These are phyloP conservation scores for Pluvianellus socialis DNA, from an alignment of 2,113 vertebrate species.

Conservation along the genomic window DNA sequence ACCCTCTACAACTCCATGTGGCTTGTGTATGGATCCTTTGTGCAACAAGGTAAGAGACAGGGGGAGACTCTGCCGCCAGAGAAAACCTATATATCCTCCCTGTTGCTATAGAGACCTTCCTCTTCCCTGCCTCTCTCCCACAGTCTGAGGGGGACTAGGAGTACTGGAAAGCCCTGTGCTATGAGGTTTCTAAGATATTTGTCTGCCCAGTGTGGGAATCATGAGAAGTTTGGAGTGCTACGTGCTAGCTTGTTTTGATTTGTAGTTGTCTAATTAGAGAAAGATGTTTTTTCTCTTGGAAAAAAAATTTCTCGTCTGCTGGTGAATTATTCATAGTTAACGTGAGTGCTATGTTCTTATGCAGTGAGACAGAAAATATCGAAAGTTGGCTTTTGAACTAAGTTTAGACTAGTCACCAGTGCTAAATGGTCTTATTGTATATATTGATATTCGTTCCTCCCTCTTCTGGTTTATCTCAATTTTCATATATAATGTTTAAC, in stretches of 20 bases:
- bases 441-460: not conserved
- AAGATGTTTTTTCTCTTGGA: not conserved
- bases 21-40: conserved; percentile 98
- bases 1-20: conserved; percentile 99
- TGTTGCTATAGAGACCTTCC: not conserved
- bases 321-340: not conserved
- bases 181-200: not conserved
- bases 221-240: not conserved
- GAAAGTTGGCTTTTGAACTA: not conserved
- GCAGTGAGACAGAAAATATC: not conserved
- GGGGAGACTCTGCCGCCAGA: not conserved
- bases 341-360: not conserved
- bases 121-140: not conserved
- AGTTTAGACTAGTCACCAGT: not conserved
- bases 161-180: not conserved
- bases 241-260: not conserved
- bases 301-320: not conserved
- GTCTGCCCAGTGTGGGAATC: accelerated
- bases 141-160: not conserved
- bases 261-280: not conserved
- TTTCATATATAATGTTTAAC: not conserved
- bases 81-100: not conserved
- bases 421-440: not conserved
- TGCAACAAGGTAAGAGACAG: conserved; percentile 91
- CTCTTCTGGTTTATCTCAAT: not conserved